These are phyloP conservation scores for Ophthalmolycus amberensis DNA, from an alignment of 2,113 vertebrate genomes.

Conservation along the genomic window DNA sequence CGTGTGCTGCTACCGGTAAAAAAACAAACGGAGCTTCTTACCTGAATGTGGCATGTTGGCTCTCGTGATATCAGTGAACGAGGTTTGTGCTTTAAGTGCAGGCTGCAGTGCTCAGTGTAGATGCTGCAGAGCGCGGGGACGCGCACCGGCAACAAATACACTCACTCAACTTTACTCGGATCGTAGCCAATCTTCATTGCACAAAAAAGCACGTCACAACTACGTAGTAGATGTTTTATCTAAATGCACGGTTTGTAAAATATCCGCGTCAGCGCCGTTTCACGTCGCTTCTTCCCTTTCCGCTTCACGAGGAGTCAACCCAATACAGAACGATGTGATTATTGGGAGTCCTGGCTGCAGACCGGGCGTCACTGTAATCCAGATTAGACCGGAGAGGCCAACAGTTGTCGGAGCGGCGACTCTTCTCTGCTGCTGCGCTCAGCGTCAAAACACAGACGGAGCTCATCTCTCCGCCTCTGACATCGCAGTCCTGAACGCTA, in stretches of 20 bases:
- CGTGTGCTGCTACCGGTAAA: neutral
- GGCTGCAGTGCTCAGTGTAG: constrained; percentile 57
- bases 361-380: constrained; percentile 70
- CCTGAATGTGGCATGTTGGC: constrained; percentile 37
- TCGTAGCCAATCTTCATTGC: neutral
- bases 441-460: constrained; percentile 48
- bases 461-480: constrained; percentile 33
- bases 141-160: constrained; percentile 22
- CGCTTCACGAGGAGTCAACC: constrained; percentile 26
- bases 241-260: neutral
- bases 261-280: neutral
- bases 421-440: constrained; percentile 42
- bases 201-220: neutral
- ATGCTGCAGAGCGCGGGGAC: constrained; percentile 64
- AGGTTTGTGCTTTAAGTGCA: constrained; percentile 1
- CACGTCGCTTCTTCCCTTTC: constrained; percentile 2
- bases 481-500: constrained; percentile 50
- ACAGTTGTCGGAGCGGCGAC: constrained; percentile 40
- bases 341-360: constrained; percentile 53
- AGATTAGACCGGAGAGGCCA: constrained; percentile 67
- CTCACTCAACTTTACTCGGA: constrained; percentile 32
- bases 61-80: constrained; percentile 4
- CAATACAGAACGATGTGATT: constrained; percentile 67
- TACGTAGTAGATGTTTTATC: neutral
- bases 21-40: constrained; percentile 24